A percentile compares a stretch with the other conserved stretches of the same genome.
phyloP scores from a whole-genome alignment of 2,113 vertebrate species.

The Oncorhynchus keta region DNA sequence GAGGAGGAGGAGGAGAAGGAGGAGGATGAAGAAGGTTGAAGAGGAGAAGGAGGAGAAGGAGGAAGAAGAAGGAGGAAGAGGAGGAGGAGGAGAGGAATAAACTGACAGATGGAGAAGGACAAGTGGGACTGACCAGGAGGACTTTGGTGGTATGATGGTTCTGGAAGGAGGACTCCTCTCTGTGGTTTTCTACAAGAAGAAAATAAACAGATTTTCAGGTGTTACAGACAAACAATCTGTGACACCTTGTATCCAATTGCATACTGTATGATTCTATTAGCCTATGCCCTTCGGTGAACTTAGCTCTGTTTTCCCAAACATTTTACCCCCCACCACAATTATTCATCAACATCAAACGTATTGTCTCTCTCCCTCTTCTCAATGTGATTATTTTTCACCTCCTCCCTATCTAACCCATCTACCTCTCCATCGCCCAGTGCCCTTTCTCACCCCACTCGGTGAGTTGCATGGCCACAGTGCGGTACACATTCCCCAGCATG shows the following conservation, averaged over 20 bases:
- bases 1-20: background rate
- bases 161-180: conserved; percentile 76
- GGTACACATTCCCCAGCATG: conserved; percentile 69
- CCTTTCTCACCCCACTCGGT: conserved; percentile 76
- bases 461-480: conserved; percentile 61
- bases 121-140: conserved; percentile 70
- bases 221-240: too few relatives aligned
- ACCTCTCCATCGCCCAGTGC: background rate
- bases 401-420: background rate
- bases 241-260: too few relatives aligned
- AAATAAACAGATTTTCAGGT: conserved; percentile 9
- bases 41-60: background rate
- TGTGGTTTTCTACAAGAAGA: conserved; percentile 75
- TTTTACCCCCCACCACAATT: too few relatives aligned
- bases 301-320: too few relatives aligned
- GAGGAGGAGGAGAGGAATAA: background rate
- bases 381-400: background rate
- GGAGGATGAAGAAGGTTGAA: background rate
- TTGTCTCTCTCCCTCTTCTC: background rate
- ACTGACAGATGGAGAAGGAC: background rate
- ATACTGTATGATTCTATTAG: too few relatives aligned
- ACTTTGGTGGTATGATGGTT: conserved; percentile 79
- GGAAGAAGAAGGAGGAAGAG: background rate
- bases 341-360: background rate
- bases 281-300: too few relatives aligned